phyloP scores from a whole-genome alignment of 2,797 vertebrate genomes.

The Muscicapa striata region DNA sequence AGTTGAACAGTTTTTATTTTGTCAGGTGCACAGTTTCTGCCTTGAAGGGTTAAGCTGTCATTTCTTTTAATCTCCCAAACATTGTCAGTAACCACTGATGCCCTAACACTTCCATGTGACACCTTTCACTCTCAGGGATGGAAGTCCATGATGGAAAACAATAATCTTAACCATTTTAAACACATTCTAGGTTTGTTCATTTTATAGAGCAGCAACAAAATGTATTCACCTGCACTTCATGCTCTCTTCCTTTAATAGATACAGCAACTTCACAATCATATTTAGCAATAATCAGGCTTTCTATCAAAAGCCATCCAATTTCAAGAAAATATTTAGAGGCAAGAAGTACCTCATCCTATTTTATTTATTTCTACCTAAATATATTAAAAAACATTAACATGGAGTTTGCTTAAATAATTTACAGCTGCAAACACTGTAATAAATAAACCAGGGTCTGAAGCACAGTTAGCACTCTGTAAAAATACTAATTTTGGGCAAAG shows the following conservation, averaged over 20 bases:
- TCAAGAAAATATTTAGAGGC: not conserved
- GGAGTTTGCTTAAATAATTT: not conserved
- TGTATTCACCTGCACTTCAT: not conserved
- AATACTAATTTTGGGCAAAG: not conserved
- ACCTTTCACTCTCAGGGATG: not conserved
- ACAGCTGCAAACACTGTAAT: not conserved
- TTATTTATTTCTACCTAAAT: not conserved
- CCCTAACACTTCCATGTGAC: constrained; percentile 10
- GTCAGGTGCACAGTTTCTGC: constrained; percentile 27
- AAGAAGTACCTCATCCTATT: not conserved
- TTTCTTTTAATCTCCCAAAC: constrained; percentile 47
- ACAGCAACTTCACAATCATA: not conserved
- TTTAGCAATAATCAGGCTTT: not conserved
- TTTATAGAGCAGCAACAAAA: constrained; percentile 25
- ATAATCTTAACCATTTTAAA: constrained; percentile 25
- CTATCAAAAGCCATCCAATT: not conserved
- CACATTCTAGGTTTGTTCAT: not conserved
- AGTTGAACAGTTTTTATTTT: constrained; percentile 54
- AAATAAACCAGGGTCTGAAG: not conserved
- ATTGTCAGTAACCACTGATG: constrained; percentile 1
- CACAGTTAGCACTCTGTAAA: not conserved
- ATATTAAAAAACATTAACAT: not conserved
- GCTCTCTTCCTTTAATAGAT: not conserved
- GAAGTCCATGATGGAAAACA: constrained; percentile 11
- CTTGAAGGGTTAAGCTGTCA: constrained; percentile 57